Base-by-base conservation (phyloP, 2,797 vertebrate species). In the Xyrichtys novacula region DNA sequence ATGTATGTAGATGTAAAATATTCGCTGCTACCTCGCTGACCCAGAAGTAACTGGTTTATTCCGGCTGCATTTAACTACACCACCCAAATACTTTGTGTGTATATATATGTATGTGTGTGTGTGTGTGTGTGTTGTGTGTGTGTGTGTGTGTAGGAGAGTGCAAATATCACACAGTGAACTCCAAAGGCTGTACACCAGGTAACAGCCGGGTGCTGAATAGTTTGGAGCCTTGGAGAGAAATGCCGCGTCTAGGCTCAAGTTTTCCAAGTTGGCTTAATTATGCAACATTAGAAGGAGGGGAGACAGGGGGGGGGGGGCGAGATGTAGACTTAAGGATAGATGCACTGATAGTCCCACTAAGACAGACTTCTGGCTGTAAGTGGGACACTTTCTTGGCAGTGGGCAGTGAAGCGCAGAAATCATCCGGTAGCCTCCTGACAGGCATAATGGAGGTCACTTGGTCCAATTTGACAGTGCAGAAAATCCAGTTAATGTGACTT, bases 151-250 rank as follows among this genome's bases (percentile, higher is more conserved):
- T 36, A 59, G 25, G 32, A 56, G 60, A 59, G 58, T 76, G 75
- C 43, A 78, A 92, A 93, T 85, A 86, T 93, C 80, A 77, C 91
- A 88, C 22, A 1, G 39, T 78, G 57, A 23, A 77, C 73, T 90
- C 72, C 73, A 88, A 85, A 89, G 82, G 49, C 59, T 63, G 57
- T 4, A 26, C 22, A 14, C 74, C 69, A 76, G 67, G 52, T 92
- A 74, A 65, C 88, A 74, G 71, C 42, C 31, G 32, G 65, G 75
- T 50, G 88, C 71, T 46, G 75, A 93, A 89, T 80, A 89, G 71
- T 83, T 85, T 80, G 80, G 70, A 73, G 62, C 78, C 71, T 50
- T 17, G 57, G 65, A 59, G 80, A 72, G 80, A 92, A 94, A 93
- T 93, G 78, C 91, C 67, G 36, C 87, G 8, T 59, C 57, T 53